phyloP scores from a whole-genome alignment of 2,797 vertebrate species.

The Bradypodion ventrale region DNA sequence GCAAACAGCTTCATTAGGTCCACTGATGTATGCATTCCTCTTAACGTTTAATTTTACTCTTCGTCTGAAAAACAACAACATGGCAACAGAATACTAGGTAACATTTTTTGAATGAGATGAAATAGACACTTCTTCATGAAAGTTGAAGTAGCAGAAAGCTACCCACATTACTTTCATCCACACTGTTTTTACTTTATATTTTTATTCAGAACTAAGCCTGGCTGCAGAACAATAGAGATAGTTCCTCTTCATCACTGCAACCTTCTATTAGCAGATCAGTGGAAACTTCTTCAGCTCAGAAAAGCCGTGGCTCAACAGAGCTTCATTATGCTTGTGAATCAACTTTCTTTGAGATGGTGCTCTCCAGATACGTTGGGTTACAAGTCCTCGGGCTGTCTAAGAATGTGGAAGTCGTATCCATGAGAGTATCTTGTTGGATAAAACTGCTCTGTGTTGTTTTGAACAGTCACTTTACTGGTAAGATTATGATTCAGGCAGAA shows the following conservation, averaged over 20 bases:
- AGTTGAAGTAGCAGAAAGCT: background rate
- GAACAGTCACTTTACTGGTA: background rate
- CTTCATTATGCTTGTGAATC: background rate
- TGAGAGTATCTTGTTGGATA: background rate
- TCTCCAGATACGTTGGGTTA: background rate
- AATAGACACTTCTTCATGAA: no score
- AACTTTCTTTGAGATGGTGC: background rate
- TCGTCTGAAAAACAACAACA: no score
- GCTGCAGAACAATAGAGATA: background rate
- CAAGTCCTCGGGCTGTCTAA: background rate
- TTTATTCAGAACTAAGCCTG: background rate
- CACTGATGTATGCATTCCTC: no score
- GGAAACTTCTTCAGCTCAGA: background rate
- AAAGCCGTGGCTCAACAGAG: background rate
- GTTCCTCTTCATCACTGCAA: background rate
- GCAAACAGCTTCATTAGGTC: no score
- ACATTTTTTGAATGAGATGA: background rate
- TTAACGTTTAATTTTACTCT: no score
- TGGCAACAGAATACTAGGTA: background rate
- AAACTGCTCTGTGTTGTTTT: background rate
- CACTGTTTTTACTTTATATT: background rate
- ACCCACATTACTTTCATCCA: no score
- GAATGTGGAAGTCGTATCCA: background rate
- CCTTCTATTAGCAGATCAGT: background rate
- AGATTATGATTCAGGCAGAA: no score